Conservation (phyloP, 2,888 invertebrate genomes). For the Papilio elwesi region DNA sequence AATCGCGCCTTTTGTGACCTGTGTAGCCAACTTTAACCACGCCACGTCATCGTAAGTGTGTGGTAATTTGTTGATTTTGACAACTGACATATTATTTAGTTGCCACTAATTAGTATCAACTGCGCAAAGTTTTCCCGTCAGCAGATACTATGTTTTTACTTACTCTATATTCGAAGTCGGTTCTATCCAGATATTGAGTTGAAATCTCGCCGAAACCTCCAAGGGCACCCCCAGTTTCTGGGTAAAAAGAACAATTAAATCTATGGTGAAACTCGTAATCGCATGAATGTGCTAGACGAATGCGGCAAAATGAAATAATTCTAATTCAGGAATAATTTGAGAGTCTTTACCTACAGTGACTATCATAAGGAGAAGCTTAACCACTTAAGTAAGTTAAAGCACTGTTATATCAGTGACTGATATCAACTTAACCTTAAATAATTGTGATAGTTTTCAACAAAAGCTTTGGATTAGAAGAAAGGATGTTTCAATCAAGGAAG, state of each 20-base stretch:
- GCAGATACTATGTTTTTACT: conserved; percentile 60
- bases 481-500: conserved; percentile 29
- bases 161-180: conserved; percentile 87
- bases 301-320: background rate
- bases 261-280: too few relatives aligned
- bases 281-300: too few relatives aligned
- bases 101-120: too few relatives aligned
- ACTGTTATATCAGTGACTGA: background rate
- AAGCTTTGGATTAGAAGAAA: background rate
- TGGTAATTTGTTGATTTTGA: too few relatives aligned
- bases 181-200: conserved; percentile 90
- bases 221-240: conserved; percentile 90
- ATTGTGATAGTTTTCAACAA: too few relatives aligned
- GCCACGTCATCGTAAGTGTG: too few relatives aligned
- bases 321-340: background rate
- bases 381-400: background rate
- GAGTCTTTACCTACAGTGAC: background rate
- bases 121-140: too few relatives aligned
- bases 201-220: conserved; percentile 90
- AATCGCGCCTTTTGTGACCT: too few relatives aligned
- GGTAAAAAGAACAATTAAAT: conserved; percentile 48
- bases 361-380: background rate
- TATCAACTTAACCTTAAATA: background rate
- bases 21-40: background rate
- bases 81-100: too few relatives aligned